Percentiles rank a stretch among this genome's conserved stretches.
Conservation (phyloP, 2,888 invertebrate species). For the Brenthis ino region DNA sequence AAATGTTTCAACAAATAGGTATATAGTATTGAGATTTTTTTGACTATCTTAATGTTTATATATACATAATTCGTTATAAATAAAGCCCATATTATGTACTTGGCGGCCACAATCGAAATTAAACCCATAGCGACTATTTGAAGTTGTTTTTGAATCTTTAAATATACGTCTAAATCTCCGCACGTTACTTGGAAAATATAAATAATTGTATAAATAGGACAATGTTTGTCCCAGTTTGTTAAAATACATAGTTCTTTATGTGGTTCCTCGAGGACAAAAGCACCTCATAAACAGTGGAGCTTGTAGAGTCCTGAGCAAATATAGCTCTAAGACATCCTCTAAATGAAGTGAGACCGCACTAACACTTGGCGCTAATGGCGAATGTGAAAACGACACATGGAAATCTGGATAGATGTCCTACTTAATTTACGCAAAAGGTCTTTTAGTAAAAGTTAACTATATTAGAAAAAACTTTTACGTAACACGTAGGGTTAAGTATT, state of each 20-base stretch:
- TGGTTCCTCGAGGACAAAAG: conserved; percentile 49
- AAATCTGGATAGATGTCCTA: conserved; percentile 14
- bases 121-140: no score
- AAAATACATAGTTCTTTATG: conserved; percentile 16
- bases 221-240: conserved; percentile 8
- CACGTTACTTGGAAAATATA: neutral
- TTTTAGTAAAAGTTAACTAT: neutral
- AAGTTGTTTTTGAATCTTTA: neutral
- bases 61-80: no score
- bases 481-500: no score
- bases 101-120: no score
- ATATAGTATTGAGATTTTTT: no score
- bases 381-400: conserved; percentile 42
- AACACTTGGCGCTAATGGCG: conserved; percentile 42
- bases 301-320: conserved; percentile 60
- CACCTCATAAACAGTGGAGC: conserved; percentile 56
- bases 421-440: neutral
- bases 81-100: no score
- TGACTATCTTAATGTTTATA: no score
- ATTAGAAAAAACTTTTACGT: no score
- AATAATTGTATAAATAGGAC: neutral
- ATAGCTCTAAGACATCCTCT: conserved; percentile 46
- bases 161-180: neutral
- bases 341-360: conserved; percentile 43
- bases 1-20: no score